These are phyloP conservation scores for Teleiodes luculella DNA, from an alignment of 2,888 invertebrate genomes.

Conservation along the genomic window DNA sequence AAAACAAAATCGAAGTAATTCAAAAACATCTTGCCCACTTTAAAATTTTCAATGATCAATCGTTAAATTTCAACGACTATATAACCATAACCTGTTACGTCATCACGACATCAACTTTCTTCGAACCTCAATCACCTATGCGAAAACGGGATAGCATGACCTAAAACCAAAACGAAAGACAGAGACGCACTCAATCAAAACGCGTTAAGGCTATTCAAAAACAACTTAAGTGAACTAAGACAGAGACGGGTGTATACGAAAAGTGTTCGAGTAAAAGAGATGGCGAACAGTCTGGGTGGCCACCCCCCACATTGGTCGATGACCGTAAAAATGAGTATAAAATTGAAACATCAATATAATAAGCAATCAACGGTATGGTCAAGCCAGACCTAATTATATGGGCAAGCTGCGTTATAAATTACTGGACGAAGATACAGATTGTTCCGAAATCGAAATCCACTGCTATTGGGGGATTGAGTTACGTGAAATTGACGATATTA, in stretches of 20 bases:
- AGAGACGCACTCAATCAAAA: slow-evolving; percentile 42
- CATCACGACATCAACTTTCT: slow-evolving; percentile 62
- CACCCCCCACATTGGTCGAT: slow-evolving; percentile 79
- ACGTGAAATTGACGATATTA: background rate
- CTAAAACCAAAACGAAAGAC: slow-evolving; percentile 28
- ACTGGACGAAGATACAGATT: slow-evolving; percentile 65
- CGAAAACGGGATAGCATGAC: slow-evolving; percentile 33
- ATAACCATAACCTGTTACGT: slow-evolving; percentile 19
- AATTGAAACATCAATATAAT: slow-evolving; percentile 80
- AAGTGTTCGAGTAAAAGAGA: slow-evolving; percentile 42
- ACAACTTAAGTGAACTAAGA: slow-evolving; percentile 50
- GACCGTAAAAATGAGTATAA: slow-evolving; percentile 79
- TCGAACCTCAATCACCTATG: slow-evolving; percentile 34
- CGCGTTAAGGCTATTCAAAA: slow-evolving; percentile 26
- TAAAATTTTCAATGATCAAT: slow-evolving; percentile 34
- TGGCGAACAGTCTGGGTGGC: slow-evolving; percentile 64
- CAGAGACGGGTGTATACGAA: slow-evolving; percentile 47
- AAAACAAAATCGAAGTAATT: background rate
- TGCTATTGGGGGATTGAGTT: background rate
- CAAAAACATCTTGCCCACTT: slow-evolving; percentile 47
- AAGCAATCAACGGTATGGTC: slow-evolving; percentile 70
- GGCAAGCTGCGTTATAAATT: slow-evolving; percentile 71
- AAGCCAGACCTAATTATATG: slow-evolving; percentile 72
- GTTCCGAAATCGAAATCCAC: slow-evolving; percentile 46
- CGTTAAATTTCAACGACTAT: slow-evolving; percentile 2